Conservation (phyloP, 2,888 invertebrate genomes). For the Tetropium fuscum region DNA sequence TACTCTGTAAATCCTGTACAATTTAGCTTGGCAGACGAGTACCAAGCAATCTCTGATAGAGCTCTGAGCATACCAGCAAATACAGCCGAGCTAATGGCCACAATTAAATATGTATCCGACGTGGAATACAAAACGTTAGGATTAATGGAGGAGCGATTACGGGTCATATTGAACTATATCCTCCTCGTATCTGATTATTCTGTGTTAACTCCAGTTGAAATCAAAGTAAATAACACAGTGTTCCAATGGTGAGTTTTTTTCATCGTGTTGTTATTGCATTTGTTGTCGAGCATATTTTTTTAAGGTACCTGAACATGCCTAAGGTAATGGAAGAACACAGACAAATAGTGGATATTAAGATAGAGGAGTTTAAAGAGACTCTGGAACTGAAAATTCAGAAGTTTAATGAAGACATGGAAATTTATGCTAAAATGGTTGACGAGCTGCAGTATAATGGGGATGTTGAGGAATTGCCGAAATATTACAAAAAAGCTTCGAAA, state of each 20-base stretch:
- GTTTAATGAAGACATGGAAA: constrained; percentile 85
- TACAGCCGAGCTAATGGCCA: constrained; percentile 87
- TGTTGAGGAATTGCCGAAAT: constrained; percentile 83
- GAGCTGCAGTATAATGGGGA: constrained; percentile 92
- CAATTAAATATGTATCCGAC: constrained; percentile 81
- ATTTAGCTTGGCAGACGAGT: constrained; percentile 84
- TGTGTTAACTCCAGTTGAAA: constrained; percentile 83
- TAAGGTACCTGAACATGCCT: constrained; percentile 83
- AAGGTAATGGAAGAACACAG: constrained; percentile 87
- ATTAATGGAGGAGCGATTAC: constrained; percentile 82
- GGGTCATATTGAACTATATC: constrained; percentile 77
- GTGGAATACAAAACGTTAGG: constrained; percentile 78
- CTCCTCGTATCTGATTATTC: constrained; percentile 88
- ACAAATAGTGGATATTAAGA: constrained; percentile 83
- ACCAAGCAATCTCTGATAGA: constrained; percentile 82
- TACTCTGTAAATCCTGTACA: not conserved
- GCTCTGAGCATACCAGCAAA: constrained; percentile 83
- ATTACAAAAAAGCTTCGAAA: constrained; percentile 83
- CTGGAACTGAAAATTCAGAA: constrained; percentile 83
- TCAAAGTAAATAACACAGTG: constrained; percentile 89
- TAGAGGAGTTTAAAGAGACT: constrained; percentile 85
- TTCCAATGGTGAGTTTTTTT: constrained; percentile 78
- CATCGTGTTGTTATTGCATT: not conserved
- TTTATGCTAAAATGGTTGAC: constrained; percentile 83
- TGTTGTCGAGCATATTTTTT: too few species aligned